Evolutionary conservation across 1,140 invertebrate species (phyloP), one percentile per base, ranked within the genome.

Genomic region (Pogonomyrmex californicus): DNA sequence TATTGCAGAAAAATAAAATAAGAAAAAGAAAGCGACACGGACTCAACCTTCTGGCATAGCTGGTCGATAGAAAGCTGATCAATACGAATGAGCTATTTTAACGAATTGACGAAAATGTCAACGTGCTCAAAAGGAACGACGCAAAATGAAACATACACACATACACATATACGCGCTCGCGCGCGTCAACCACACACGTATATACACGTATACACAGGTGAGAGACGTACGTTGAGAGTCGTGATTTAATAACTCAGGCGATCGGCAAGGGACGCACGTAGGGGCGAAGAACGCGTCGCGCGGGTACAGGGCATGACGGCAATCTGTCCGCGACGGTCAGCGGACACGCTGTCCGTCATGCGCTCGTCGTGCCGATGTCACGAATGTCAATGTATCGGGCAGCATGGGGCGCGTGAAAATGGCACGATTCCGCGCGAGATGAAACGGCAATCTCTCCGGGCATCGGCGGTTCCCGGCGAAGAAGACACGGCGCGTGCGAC

Each of bases 351-450:
- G 23, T 23, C 23, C 23, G 23, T 23, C 44, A 14, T 75, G n/a
- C 36, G 76, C 51, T 66, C 62, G 75, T 81, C 47, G 56, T 65
- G 58, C 41, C 76, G 38, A 88, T 83, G 68, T 87, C 65, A 44
- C 56, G 70, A 70, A 30, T 79, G 54, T 90, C 83, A 87, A 91
- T 71, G 82, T 63, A 68, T 89, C 82, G 56, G 30, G 54, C 41
- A 63, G 81, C 73, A 47, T 85, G 65, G 79, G 88, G 87, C 78
- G 79, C 63, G 86, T 86, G 76, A 90, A 91, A 89, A 91, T 86
- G 73, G 66, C 58, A 90, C 85, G 76, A 76, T 68, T 62, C 88
- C 70, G 87, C 78, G 86, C 49, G 71, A 65, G 86, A 89, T 79
- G 60, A 77, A 23, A 65, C 41, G 14, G 30, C 56, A 14, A 12